A percentile compares a stretch with the other conserved stretches of the same genome.
Evolutionary conservation across 2,888 invertebrate genomes (phyloP).

Genomic region (Pyralis farinalis): DNA sequence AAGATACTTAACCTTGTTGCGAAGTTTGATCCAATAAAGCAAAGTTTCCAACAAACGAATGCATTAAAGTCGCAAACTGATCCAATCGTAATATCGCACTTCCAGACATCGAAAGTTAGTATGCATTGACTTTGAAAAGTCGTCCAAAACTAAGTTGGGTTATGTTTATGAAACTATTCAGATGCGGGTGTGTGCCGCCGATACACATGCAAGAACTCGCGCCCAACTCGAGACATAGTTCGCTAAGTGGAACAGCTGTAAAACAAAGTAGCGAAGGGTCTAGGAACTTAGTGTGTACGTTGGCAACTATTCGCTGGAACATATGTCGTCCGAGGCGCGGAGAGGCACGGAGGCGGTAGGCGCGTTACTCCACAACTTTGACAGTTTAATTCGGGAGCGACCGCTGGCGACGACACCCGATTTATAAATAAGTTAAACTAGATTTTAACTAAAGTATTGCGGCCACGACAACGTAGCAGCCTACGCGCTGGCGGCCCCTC

Average conservation of each 20-base stretch:
- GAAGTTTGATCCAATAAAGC: conserved; percentile 72
- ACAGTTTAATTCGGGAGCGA: conserved; percentile 57
- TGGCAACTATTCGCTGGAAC: conserved; percentile 61
- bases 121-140: conserved; percentile 82
- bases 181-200: conserved; percentile 76
- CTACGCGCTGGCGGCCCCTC: conserved; percentile 49
- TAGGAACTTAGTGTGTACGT: conserved; percentile 77
- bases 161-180: conserved; percentile 81
- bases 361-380: conserved; percentile 47
- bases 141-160: conserved; percentile 80
- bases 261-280: conserved; percentile 81
- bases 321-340: conserved; percentile 45
- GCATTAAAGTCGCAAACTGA: conserved; percentile 78
- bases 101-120: conserved; percentile 79
- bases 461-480: conserved; percentile 70
- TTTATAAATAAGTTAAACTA: conserved; percentile 78
- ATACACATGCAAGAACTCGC: conserved; percentile 80
- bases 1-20: conserved; percentile 63
- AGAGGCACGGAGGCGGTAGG: conserved; percentile 29
- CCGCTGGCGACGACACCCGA: conserved; percentile 34
- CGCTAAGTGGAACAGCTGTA: conserved; percentile 81
- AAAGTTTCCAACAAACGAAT: conserved; percentile 78
- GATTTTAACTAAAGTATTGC: conserved; percentile 75
- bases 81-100: conserved; percentile 79
- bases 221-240: conserved; percentile 79